phyloP scores from a whole-genome alignment of 2,113 vertebrate genomes.

The Odocoileus virginianus region DNA sequence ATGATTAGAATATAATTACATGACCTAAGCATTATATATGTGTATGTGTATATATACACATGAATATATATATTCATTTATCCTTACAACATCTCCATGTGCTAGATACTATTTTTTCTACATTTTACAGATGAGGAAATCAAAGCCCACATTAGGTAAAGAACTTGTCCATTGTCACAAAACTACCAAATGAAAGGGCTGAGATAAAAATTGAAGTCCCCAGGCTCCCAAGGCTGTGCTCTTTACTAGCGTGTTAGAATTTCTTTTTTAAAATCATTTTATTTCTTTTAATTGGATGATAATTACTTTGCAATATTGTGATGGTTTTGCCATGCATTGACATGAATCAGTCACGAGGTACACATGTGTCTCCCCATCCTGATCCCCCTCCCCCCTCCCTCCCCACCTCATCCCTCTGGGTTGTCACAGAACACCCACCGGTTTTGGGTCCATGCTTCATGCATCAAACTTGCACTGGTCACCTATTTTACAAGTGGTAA shows the following conservation, averaged over 20 bases:
- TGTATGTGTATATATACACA: not conserved
- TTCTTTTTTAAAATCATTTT: not conserved
- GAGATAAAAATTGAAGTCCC: not conserved
- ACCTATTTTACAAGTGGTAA: not conserved
- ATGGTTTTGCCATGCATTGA: not conserved
- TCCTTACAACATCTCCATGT: not conserved
- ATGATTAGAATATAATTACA: not conserved
- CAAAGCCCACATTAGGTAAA: not conserved
- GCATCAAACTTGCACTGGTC: not conserved
- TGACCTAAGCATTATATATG: not conserved
- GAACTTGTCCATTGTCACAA: not conserved
- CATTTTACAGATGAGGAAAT: not conserved
- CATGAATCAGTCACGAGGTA: not conserved
- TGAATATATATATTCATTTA: not conserved
- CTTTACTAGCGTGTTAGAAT: not conserved
- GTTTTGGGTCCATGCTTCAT: not conserved
- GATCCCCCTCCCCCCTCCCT: not conserved
- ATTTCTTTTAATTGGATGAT: not conserved
- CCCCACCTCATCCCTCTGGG: not conserved
- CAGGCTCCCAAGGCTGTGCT: not conserved
- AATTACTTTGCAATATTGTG: not conserved
- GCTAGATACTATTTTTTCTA: not conserved
- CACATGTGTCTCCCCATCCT: not conserved
- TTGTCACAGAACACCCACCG: not conserved
- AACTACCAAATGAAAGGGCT: not conserved